phyloP scores from a whole-genome alignment of 2,113 vertebrate genomes.

The Microcebus jonahi region DNA sequence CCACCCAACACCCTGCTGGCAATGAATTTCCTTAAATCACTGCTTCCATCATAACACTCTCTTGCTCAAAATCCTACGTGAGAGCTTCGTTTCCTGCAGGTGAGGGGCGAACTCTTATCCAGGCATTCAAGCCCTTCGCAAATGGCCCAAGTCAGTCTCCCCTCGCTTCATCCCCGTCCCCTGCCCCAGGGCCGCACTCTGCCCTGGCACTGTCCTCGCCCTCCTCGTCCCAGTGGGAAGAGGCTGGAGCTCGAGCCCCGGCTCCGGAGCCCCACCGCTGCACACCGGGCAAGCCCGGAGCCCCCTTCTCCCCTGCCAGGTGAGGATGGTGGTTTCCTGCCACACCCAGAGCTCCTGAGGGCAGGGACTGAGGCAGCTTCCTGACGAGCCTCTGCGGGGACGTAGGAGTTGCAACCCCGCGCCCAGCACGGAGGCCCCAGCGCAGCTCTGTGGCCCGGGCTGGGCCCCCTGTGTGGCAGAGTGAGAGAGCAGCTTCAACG shows the following conservation, averaged over 20 bases:
- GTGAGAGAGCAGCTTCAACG: neutral
- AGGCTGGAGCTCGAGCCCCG: neutral
- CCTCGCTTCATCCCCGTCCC: too few species aligned
- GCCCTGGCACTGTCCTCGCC: neutral
- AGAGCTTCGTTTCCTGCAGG: neutral
- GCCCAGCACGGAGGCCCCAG: neutral
- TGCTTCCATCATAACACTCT: neutral
- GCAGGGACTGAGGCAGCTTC: neutral
- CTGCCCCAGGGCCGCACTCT: neutral
- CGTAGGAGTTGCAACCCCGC: too few species aligned
- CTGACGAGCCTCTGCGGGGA: neutral
- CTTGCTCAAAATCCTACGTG: neutral
- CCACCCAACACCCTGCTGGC: neutral
- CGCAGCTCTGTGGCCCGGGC: neutral
- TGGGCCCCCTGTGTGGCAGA: neutral
- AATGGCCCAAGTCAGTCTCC: too few species aligned
- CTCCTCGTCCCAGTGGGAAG: neutral
- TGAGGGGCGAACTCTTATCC: neutral
- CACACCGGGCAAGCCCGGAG: accelerated
- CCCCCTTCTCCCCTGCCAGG: neutral
- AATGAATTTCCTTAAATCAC: neutral
- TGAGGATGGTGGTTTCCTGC: neutral
- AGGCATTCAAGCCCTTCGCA: neutral
- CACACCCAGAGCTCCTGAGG: neutral
- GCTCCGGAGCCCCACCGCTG: neutral